These are phyloP conservation scores for Atta cephalotes DNA, from an alignment of 1,140 invertebrate genomes.

Conservation along the genomic window DNA sequence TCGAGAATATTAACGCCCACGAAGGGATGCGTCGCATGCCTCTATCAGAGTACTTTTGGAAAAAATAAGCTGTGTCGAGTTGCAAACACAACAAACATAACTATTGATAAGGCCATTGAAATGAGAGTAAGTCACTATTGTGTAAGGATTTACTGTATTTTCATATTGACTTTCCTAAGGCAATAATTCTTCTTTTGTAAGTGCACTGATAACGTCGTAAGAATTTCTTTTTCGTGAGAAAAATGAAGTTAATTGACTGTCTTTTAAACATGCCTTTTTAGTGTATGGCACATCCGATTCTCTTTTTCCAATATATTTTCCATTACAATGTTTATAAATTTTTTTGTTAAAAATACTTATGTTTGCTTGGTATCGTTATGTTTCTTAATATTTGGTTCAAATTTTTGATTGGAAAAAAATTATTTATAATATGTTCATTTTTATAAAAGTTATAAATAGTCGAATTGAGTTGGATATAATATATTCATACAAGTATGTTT, in stretches of 20 bases:
- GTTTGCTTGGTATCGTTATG: too few species aligned
- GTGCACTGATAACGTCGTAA: not conserved
- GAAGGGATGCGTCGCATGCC: slow-evolving; percentile 45
- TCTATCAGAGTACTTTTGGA: slow-evolving; percentile 15
- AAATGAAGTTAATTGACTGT: not conserved
- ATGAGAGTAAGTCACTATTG: slow-evolving; percentile 43
- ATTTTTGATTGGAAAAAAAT: too few species aligned
- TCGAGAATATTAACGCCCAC: slow-evolving; percentile 58
- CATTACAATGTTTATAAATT: too few species aligned
- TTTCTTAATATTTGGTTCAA: too few species aligned
- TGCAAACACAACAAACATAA: slow-evolving; percentile 24
- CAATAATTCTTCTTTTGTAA: slow-evolving; percentile 22
- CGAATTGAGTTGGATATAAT: too few species aligned
- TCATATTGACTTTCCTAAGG: slow-evolving; percentile 8
- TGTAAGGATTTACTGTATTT: slow-evolving; percentile 41
- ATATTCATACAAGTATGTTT: too few species aligned
- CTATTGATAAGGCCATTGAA: slow-evolving; percentile 9
- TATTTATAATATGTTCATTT: too few species aligned
- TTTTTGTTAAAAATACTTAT: too few species aligned
- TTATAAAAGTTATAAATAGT: too few species aligned
- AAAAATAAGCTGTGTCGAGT: slow-evolving; percentile 30
- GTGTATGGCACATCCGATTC: too few species aligned
- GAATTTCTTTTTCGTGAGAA: not conserved
- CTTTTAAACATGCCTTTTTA: too few species aligned
- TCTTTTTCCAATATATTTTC: too few species aligned